Conservation (phyloP, 2,888 invertebrate species). For the Andrena bucephala region DNA sequence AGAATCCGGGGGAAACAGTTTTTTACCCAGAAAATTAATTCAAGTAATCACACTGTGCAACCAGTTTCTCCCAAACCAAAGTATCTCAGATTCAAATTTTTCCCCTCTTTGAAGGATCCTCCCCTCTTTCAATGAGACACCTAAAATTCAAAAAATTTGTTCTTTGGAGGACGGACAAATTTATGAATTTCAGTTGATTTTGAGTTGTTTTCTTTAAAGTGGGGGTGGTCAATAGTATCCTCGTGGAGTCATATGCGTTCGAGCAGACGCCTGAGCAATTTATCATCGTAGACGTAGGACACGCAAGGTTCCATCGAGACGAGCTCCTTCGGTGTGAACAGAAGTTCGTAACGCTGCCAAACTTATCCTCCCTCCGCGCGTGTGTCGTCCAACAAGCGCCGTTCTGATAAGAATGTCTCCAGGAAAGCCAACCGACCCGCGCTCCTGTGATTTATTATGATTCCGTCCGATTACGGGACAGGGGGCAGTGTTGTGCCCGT, state of each 20-base stretch:
- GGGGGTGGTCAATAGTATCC: no score
- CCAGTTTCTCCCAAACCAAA: no score
- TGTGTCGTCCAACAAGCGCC: slow-evolving; percentile 18
- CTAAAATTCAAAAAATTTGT: no score
- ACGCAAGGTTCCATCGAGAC: slow-evolving; percentile 18
- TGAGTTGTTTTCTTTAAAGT: no score
- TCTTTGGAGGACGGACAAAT: no score
- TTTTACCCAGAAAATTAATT: no score
- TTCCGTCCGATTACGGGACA: slow-evolving; percentile 14
- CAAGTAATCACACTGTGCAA: no score
- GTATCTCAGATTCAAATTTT: neutral
- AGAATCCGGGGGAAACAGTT: no score
- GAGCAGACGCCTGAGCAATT: slow-evolving; percentile 20
- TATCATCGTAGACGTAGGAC: slow-evolving; percentile 34
- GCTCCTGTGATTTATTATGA: slow-evolving; percentile 48
- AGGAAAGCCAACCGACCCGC: slow-evolving; percentile 34
- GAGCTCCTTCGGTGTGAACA: slow-evolving; percentile 24
- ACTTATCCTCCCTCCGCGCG: neutral
- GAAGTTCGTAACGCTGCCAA: slow-evolving; percentile 30
- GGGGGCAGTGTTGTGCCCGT: no score
- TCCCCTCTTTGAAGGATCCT: neutral
- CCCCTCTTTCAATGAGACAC: neutral
- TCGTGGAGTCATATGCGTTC: neutral
- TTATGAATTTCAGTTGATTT: no score
- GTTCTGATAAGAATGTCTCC: slow-evolving; percentile 46